Conservation (phyloP, 1,140 invertebrate species). For the Pteromalus puparum region DNA sequence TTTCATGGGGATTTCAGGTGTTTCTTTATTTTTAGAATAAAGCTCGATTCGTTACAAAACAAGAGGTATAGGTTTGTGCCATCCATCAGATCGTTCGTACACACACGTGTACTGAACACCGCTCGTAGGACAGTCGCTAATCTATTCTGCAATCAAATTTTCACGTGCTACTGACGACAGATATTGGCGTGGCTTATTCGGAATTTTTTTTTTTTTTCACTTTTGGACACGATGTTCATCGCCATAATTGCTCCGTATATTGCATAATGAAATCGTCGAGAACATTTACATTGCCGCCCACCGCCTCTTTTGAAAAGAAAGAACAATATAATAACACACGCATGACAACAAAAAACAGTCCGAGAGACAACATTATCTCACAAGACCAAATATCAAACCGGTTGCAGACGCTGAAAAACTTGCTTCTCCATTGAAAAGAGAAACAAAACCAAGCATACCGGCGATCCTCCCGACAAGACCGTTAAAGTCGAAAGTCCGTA, state of each 20-base stretch:
- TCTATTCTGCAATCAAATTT: constrained; percentile 57
- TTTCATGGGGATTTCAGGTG: no score
- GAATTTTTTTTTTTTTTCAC: background rate
- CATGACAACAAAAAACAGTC: constrained; percentile 26
- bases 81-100: constrained; percentile 5
- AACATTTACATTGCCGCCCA: background rate
- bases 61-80: background rate
- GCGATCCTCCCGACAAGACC: background rate
- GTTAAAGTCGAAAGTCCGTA: constrained; percentile 11
- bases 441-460: background rate
- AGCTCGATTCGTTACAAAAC: no score
- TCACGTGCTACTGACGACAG: constrained; percentile 41
- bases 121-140: constrained; percentile 61
- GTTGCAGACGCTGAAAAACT: constrained; percentile 9
- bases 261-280: no score
- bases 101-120: constrained; percentile 65
- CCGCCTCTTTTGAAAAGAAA: no score
- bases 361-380: background rate
- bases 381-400: background rate
- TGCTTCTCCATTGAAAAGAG: background rate
- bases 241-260: no score
- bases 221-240: background rate
- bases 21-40: no score
- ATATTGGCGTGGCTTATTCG: background rate
- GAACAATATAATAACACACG: background rate